Evolutionary conservation across 1,140 invertebrate species (phyloP).

Genomic region (Ostrea edulis): DNA sequence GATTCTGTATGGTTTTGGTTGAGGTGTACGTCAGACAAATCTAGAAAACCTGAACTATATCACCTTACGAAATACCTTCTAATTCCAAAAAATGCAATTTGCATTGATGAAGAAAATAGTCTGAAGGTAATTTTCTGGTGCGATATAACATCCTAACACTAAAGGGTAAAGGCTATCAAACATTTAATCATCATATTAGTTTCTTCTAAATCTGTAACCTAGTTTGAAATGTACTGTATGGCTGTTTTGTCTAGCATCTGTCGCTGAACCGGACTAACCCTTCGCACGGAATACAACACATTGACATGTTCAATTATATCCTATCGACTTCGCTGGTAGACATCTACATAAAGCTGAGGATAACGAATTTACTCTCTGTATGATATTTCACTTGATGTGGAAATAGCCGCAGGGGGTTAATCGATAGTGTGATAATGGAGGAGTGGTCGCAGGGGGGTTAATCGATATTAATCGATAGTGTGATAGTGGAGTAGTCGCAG

Average conservation of each 20-base stretch:
- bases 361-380: no score
- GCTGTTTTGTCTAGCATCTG: background rate
- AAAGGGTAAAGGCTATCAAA: background rate
- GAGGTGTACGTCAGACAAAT: background rate
- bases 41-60: background rate
- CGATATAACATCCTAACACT: background rate
- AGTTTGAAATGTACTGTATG: background rate
- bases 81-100: background rate
- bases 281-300: background rate
- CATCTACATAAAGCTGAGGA: no score
- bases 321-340: no score
- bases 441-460: no score
- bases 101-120: background rate
- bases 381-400: no score
- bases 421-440: no score
- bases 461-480: no score
- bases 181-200: background rate
- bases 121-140: background rate
- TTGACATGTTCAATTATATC: no score
- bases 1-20: background rate
- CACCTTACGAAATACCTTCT: background rate
- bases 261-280: background rate
- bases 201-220: background rate
- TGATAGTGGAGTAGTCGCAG: no score
- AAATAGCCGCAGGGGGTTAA: no score